A percentile compares a stretch with the other conserved stretches of the same genome.
Conservation (phyloP, 2,113 vertebrate genomes). For the Nothobranchius kuhntae region DNA sequence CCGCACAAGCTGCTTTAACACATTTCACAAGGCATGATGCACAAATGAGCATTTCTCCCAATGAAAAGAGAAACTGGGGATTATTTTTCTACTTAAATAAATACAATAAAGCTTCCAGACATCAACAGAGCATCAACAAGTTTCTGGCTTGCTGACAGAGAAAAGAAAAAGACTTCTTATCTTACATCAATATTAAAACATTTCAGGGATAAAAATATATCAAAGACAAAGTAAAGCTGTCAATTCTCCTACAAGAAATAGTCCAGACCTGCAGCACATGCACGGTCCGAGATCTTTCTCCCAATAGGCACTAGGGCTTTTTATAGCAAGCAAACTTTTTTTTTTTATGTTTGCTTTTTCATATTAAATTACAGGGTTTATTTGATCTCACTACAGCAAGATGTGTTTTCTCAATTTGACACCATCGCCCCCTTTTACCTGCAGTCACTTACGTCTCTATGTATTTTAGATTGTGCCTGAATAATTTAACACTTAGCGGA, state of each 20-base stretch:
- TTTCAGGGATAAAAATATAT: constrained; percentile 44
- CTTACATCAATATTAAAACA: constrained; percentile 31
- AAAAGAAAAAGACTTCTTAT: not conserved
- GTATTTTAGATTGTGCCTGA: constrained; percentile 48
- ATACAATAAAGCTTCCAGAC: constrained; percentile 6
- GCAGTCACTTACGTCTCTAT: constrained; percentile 34
- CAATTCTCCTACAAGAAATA: constrained; percentile 29
- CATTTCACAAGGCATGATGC: not conserved
- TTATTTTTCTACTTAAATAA: constrained; percentile 10
- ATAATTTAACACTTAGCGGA: constrained; percentile 50
- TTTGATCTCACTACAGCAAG: not conserved
- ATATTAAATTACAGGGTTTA: constrained; percentile 18
- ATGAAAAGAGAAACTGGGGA: not conserved
- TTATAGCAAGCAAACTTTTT: constrained; percentile 15
- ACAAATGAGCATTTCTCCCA: not conserved
- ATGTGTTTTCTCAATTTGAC: constrained; percentile 29
- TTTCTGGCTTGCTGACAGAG: not conserved
- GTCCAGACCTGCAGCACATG: constrained; percentile 34
- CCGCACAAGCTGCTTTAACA: constrained; percentile 10
- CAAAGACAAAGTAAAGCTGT: constrained; percentile 42
- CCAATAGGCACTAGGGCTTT: constrained; percentile 12
- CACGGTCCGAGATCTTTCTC: constrained; percentile 14
- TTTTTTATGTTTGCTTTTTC: constrained; percentile 16
- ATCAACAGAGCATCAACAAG: constrained; percentile 1
- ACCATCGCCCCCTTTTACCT: constrained; percentile 11